phyloP scores from a whole-genome alignment of 2,113 vertebrate genomes.

The Mormyrus lacerda region DNA sequence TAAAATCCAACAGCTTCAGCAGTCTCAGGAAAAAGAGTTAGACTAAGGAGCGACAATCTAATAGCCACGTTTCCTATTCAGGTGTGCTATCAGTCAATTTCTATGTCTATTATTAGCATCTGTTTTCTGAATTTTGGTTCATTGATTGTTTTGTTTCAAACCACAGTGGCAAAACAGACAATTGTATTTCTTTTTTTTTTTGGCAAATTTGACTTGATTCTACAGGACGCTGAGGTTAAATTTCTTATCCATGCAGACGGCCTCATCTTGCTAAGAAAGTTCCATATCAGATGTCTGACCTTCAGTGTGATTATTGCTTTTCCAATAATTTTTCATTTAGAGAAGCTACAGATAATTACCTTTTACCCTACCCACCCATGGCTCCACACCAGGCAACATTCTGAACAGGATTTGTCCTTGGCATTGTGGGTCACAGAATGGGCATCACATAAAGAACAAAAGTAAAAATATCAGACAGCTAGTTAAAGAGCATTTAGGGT shows the following conservation, averaged over 20 bases:
- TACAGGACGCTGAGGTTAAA: too few relatives aligned
- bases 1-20: background rate
- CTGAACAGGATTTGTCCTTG: background rate
- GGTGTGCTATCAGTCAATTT: background rate
- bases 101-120: background rate
- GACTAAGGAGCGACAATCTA: background rate
- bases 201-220: too few relatives aligned
- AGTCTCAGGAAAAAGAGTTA: background rate
- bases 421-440: background rate
- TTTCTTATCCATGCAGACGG: background rate
- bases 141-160: background rate
- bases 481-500: background rate
- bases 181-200: too few relatives aligned
- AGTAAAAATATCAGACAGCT: background rate
- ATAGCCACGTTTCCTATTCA: background rate
- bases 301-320: background rate
- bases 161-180: too few relatives aligned
- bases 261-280: background rate
- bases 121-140: background rate
- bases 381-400: background rate
- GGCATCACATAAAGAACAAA: background rate
- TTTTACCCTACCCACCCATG: background rate
- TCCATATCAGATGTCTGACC: background rate
- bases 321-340: background rate
- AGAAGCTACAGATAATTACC: background rate